These are phyloP conservation scores for Pharmacophagus antenor DNA, from an alignment of 2,888 invertebrate genomes.

Conservation along the genomic window DNA sequence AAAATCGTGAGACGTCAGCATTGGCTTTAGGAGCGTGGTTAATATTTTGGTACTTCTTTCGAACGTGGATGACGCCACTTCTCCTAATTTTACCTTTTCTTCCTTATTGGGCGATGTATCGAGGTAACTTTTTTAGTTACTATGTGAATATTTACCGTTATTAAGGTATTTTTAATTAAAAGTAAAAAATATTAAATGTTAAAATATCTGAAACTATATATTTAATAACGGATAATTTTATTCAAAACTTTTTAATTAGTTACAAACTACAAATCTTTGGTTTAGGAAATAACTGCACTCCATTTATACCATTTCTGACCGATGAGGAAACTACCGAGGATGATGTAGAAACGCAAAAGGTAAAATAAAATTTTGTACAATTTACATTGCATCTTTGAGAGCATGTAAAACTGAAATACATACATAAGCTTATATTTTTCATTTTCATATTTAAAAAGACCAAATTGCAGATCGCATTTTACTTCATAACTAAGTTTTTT, in stretches of 20 bases:
- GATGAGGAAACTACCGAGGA: conserved; percentile 65
- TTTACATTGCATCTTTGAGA: background rate
- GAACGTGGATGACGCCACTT: conserved; percentile 70
- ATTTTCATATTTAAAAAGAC: too few species aligned
- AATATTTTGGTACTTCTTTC: conserved; percentile 65
- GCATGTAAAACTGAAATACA: too few species aligned
- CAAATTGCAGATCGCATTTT: too few species aligned
- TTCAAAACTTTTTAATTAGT: background rate
- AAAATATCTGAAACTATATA: background rate
- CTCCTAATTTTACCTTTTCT: conserved; percentile 56
- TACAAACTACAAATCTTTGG: conserved; percentile 23
- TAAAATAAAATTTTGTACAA: conserved; percentile 34
- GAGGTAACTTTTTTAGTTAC: conserved; percentile 34
- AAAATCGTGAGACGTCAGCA: conserved; percentile 60
- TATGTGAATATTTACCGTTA: background rate
- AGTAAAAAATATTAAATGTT: background rate
- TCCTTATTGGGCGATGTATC: conserved; percentile 58
- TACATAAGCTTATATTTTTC: too few species aligned
- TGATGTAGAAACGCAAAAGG: conserved; percentile 59
- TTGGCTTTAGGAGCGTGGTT: conserved; percentile 61
- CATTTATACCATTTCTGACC: conserved; percentile 44
- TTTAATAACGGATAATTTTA: background rate
- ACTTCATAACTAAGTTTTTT: too few species aligned
- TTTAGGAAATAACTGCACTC: conserved; percentile 48
- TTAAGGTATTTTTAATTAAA: background rate